Evolutionary conservation across 1,140 invertebrate genomes (phyloP).

Genomic region (Acromyrmex charruanus): DNA sequence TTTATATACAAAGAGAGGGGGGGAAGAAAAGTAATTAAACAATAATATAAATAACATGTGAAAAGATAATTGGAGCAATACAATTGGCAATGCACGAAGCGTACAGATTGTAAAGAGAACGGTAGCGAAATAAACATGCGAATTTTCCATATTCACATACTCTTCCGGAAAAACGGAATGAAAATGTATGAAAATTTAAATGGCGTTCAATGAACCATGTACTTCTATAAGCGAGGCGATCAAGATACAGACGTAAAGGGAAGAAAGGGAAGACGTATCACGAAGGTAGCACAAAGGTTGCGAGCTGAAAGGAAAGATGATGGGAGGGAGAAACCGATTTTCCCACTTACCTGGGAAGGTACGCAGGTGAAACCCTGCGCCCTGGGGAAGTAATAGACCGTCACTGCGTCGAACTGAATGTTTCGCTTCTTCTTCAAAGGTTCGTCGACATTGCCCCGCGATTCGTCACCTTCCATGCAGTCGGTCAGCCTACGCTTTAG

Average conservation of each 20-base stretch:
- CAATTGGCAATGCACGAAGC: neutral
- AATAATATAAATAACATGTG: neutral
- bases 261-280: neutral
- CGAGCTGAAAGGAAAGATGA: neutral
- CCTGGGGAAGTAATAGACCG: constrained; percentile 97
- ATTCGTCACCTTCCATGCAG: constrained; percentile 82
- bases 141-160: constrained; percentile 12
- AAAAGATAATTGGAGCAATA: neutral
- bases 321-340: neutral
- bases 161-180: neutral
- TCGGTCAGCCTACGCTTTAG: constrained; percentile 86
- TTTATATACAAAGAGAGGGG: neutral
- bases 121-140: neutral
- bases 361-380: constrained; percentile 99
- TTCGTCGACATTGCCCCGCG: constrained; percentile 80
- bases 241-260: neutral
- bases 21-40: neutral
- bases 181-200: constrained; percentile 16
- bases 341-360: constrained; percentile 91
- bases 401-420: constrained; percentile 96
- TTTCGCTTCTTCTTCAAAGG: constrained; percentile 90
- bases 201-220: neutral
- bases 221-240: neutral
- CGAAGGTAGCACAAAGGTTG: neutral
- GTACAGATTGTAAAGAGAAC: constrained; percentile 12